Base-by-base conservation (phyloP, 2,113 vertebrate species). In the Percina caprodes region DNA sequence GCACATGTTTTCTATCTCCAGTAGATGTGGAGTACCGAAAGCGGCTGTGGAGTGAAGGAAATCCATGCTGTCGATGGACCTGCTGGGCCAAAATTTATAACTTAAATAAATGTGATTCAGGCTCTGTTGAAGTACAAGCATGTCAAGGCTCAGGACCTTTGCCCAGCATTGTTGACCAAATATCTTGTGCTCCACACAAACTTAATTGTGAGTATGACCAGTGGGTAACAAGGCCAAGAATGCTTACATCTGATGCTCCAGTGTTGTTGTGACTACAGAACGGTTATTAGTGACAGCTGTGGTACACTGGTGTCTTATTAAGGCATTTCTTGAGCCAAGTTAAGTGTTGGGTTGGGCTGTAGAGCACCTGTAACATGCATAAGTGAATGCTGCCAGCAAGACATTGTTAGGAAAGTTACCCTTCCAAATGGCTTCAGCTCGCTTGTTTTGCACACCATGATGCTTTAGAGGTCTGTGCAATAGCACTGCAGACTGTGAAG, bases 1-100 rank as follows among this genome's bases (percentile, higher is more conserved):
- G 84, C 80, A 89, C 73, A 56, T 77, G 71, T 88, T 71, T 82
- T 69, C 69, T 69, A 79, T 79, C 85, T 79, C 18, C 55, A 69
- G 69, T 33, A 39, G 77, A 72, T 45, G 16, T 5, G 2, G 24
- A 51, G 51, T 49, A 18, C 23, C 24, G 55, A 74, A 58, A 33
- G 26, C 18, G n/a, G 51, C 59, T 39, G 42, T 24, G 16, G 62
- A 68, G 30, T 15, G 18, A n/a, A 9, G 51, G 48, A 69, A 77
- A 80, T 79, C 80, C 42, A 49, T 86, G 73, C 71, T 75, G 80
- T 74, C 33, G 4, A 67, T 72, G 14, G 68, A 86, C 83, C 61
- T 77, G 76, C 84, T 78, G 67, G 72, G 79, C 77, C 81, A 66
- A 59, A 66, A 63, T 77, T 24, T 45, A 67, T 35, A 30, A 51